Base-by-base conservation (phyloP, 2,888 invertebrate genomes). In the Balanococcus diminutus region DNA sequence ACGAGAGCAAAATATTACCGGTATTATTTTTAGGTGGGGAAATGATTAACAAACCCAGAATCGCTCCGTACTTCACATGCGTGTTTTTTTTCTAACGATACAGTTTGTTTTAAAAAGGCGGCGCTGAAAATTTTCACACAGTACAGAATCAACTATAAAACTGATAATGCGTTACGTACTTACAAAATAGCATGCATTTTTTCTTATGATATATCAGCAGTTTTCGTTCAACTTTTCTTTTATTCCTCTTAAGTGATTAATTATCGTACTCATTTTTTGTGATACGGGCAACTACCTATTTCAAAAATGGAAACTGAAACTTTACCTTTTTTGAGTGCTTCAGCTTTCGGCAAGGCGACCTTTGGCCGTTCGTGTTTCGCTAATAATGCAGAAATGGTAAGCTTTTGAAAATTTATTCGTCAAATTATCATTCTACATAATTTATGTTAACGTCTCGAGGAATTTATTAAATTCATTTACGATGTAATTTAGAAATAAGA, bases 21-120 rank as follows among this genome's bases (percentile, higher is more conserved):
- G 75, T 36, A 79, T 19, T 36, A 36, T 79, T 79, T 79, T 79
- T 36, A 16, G 75, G 75, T 79, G 75, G 75, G 75, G 75, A 79
- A 79, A 36, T 79, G 75, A 79, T 79, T 79, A 79, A 79, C 75
- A 36, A 36, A 36, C 32, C 75, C 75, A 79, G 75, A 79, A 36
- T 79, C 9, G 75, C 36, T 79, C 75, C 75, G 81, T 51, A 84
- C 84, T 36, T 61, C 61, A 84, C 84, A 84, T 67, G 84, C 84
- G 84, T 84, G 84, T 67, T 84, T 82, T 46, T 39, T 79, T 79
- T 32, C 11, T n/a, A 22, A 83, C 42, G 28, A 83, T 51, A 51
- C 83, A 42, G 39, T 84, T 84, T 67, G 84, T 84, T 84, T 84
- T 84, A 84, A 84, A 82, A 84, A 84, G 67, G 22, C 25, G 61